Conservation (phyloP, 2,113 vertebrate species). For the Theristicus caerulescens region DNA sequence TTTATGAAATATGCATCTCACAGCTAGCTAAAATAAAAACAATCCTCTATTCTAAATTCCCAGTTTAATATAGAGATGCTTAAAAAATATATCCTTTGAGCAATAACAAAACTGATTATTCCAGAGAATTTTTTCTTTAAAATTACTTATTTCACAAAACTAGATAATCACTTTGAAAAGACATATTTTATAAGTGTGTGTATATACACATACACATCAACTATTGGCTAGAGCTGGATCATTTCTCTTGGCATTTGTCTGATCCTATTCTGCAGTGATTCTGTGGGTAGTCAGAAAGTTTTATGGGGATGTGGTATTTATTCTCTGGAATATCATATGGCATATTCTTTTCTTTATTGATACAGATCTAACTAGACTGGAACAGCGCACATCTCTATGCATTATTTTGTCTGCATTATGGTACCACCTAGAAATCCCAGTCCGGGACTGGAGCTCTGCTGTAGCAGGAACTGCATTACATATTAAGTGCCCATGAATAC, state of each 20-base stretch:
- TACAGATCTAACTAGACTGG: not conserved
- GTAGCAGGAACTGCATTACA: not conserved
- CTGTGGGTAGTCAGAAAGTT: not conserved
- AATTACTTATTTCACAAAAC: not conserved
- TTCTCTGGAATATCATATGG: not conserved
- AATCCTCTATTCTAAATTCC: not conserved
- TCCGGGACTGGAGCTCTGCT: not conserved
- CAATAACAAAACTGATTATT: not conserved
- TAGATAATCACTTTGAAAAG: not conserved
- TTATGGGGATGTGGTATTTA: not conserved
- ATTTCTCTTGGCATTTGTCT: not conserved
- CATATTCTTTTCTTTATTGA: not conserved
- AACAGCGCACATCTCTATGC: not conserved
- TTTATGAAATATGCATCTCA: not conserved
- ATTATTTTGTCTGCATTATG: not conserved
- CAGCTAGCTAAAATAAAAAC: not conserved
- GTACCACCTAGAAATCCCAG: not conserved
- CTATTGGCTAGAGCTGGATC: not conserved
- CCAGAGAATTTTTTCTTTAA: not conserved
- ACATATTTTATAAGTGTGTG: accelerated
- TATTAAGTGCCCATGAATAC: not conserved
- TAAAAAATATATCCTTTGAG: not conserved
- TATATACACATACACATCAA: not conserved
- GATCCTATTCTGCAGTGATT: not conserved
- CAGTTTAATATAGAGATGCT: not conserved